phyloP scores from a whole-genome alignment of 2,797 vertebrate genomes.

The Fundulus diaphanus region DNA sequence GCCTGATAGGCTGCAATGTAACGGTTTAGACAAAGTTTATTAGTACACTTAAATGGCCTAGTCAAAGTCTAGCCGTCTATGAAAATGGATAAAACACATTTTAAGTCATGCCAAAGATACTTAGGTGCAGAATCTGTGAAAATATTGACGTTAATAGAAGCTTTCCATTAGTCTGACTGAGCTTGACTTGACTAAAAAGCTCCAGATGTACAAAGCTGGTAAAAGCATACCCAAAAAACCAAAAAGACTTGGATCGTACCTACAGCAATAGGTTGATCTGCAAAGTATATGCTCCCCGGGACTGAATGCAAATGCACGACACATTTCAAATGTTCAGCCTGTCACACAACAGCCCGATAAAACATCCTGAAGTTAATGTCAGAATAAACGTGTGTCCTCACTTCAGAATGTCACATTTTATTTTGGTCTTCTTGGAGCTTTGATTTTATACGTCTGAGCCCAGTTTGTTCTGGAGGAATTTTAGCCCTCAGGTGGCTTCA shows the following conservation, averaged over 20 bases:
- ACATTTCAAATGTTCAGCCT: background rate
- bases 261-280: too few relatives aligned
- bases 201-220: background rate
- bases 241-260: background rate
- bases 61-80: background rate
- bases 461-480: slow-evolving; percentile 26
- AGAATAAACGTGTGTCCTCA: slow-evolving; percentile 1
- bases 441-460: slow-evolving; percentile 17
- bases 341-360: background rate
- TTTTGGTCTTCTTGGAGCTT: slow-evolving; percentile 3
- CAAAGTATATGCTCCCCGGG: too few relatives aligned
- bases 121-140: too few relatives aligned
- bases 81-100: background rate
- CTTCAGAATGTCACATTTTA: slow-evolving; percentile 32
- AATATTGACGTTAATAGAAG: too few relatives aligned
- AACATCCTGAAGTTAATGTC: background rate
- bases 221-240: background rate
- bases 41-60: background rate
- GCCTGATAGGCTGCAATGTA: background rate
- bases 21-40: background rate
- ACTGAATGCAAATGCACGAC: background rate
- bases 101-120: background rate
- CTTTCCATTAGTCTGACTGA: too few relatives aligned
- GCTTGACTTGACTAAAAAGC: too few relatives aligned
- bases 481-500: slow-evolving; percentile 1